These are phyloP conservation scores for Atherinosoma microstoma DNA, from an alignment of 2,797 vertebrate genomes.

Conservation along the genomic window DNA sequence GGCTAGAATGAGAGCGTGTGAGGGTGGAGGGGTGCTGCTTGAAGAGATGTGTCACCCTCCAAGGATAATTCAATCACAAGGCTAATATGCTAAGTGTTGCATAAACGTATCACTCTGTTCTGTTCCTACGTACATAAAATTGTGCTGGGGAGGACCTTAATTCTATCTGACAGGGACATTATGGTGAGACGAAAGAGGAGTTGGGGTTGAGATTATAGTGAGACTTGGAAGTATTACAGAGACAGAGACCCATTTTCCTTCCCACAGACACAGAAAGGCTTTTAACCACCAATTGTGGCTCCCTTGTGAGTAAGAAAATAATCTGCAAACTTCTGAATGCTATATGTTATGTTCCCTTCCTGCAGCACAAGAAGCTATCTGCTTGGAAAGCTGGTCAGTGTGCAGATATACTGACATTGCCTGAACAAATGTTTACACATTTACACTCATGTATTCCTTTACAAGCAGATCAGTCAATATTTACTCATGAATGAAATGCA, in stretches of 20 bases:
- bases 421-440: conserved; percentile 75
- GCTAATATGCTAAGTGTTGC: conserved; percentile 81
- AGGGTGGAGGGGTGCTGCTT: conserved; percentile 9
- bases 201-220: conserved; percentile 40
- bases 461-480: conserved; percentile 81
- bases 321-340: conserved; percentile 34
- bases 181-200: conserved; percentile 57
- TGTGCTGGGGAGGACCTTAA: conserved; percentile 68
- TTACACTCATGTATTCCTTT: conserved; percentile 67
- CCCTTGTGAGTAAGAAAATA: conserved; percentile 47
- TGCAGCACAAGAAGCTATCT: conserved; percentile 22
- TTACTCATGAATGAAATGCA: conserved; percentile 79
- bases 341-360: conserved; percentile 6
- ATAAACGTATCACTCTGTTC: conserved; percentile 73
- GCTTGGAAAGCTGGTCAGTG: conserved; percentile 51
- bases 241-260: conserved; percentile 37
- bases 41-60: conserved; percentile 48
- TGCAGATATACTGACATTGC: conserved; percentile 66
- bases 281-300: conserved; percentile 48
- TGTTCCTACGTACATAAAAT: conserved; percentile 69
- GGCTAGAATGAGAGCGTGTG: conserved; percentile 3
- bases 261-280: conserved; percentile 59
- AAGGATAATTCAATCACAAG: conserved; percentile 76
- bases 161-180: conserved; percentile 75
- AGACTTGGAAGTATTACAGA: conserved; percentile 43